phyloP scores from a whole-genome alignment of 92 coral and sea anemone species.

The Nematostella vectensis region DNA sequence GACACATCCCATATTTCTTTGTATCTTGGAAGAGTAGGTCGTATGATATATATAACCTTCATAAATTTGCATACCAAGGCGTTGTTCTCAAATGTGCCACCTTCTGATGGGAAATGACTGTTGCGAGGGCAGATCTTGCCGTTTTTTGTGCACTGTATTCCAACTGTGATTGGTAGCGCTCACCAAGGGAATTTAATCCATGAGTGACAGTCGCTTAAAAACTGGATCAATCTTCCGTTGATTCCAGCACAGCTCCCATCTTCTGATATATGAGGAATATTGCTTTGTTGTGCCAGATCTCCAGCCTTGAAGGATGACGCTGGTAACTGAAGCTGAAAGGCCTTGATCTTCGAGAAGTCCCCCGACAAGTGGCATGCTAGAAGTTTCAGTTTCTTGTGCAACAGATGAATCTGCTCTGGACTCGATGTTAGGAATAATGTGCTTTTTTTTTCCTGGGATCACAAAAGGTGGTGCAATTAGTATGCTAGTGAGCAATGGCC shows the following conservation, averaged over 20 bases:
- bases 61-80: conserved; percentile 28
- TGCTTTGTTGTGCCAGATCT: conserved; percentile 33
- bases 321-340: conserved; percentile 29
- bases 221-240: conserved; percentile 22
- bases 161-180: conserved; percentile 21
- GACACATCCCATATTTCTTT: conserved; percentile 44
- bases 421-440: conserved; percentile 21
- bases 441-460: conserved; percentile 7
- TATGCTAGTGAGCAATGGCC: conserved; percentile 22
- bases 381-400: conserved; percentile 24
- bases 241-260: conserved; percentile 50
- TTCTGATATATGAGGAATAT: conserved; percentile 16
- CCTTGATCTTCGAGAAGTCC: conserved; percentile 33
- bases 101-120: conserved; percentile 15
- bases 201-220: too few relatives aligned
- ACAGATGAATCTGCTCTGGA: conserved; percentile 18
- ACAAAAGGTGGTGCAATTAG: conserved; percentile 2
- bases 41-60: conserved; percentile 18
- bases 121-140: conserved; percentile 30
- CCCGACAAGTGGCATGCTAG: conserved; percentile 44
- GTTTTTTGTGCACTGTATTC: conserved; percentile 37
- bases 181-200: too few relatives aligned
- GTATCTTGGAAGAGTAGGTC: conserved; percentile 43
- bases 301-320: conserved; percentile 32
- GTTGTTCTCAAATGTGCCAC: too few relatives aligned